Conservation (phyloP, 2,888 invertebrate genomes). For the Nomada goodeniana region DNA sequence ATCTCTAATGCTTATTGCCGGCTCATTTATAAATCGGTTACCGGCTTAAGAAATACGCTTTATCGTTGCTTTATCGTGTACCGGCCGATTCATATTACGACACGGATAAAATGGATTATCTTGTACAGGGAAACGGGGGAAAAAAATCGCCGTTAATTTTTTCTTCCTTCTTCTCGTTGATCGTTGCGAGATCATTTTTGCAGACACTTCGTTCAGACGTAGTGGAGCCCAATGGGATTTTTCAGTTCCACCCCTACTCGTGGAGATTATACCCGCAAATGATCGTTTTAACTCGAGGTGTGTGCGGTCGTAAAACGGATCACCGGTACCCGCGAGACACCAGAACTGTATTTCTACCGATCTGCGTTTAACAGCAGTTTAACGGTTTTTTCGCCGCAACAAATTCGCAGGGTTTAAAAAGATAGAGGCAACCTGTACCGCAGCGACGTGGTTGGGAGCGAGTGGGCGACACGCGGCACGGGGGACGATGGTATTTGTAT, state of each 20-base stretch:
- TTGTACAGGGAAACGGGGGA: not conserved
- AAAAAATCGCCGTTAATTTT: too few species aligned
- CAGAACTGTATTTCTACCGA: conserved; percentile 1
- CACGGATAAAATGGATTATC: not conserved
- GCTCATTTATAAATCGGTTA: conserved; percentile 19
- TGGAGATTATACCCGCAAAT: too few species aligned
- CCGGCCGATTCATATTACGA: conserved; percentile 9
- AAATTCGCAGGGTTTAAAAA: not conserved
- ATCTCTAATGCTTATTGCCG: conserved; percentile 33
- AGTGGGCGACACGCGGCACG: conserved; percentile 43
- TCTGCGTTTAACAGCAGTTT: not conserved
- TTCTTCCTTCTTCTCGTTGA: too few species aligned
- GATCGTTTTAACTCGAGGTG: too few species aligned
- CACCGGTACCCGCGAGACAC: not conserved
- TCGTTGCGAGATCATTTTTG: not conserved
- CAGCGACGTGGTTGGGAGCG: conserved; percentile 19
- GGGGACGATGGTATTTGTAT: conserved; percentile 16
- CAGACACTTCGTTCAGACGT: too few species aligned
- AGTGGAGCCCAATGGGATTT: too few species aligned
- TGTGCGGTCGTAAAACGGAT: conserved; percentile 23
- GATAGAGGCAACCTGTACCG: conserved; percentile 40
- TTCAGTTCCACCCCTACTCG: too few species aligned
- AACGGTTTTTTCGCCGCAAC: not conserved
- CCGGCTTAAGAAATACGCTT: not conserved
- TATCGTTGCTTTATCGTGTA: conserved; percentile 5